Conservation (phyloP, 2,888 invertebrate genomes). For the Malthinus seriepunctatus region DNA sequence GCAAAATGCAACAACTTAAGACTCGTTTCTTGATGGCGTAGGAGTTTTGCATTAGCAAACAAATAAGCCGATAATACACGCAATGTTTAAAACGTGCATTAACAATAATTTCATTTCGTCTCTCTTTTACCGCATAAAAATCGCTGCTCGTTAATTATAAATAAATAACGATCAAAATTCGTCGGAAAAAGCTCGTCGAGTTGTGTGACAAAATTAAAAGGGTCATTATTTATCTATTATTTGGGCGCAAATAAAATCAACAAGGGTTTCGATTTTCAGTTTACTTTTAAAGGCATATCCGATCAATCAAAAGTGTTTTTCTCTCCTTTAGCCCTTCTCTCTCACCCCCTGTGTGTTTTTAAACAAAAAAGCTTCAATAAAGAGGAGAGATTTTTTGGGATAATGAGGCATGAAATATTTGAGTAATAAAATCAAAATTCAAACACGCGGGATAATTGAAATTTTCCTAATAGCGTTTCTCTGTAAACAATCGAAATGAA, state of each 20-base stretch:
- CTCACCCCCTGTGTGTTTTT: no score
- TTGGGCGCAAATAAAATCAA: no score
- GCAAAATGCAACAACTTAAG: constrained; percentile 26
- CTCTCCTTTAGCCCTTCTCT: no score
- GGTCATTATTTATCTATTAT: no score
- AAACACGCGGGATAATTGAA: constrained; percentile 48
- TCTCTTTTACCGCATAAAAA: background rate
- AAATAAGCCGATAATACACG: constrained; percentile 10
- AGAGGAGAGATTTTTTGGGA: background rate
- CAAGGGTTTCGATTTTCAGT: no score
- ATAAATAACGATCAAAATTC: no score
- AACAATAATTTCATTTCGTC: background rate
- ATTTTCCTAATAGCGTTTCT: constrained; percentile 56
- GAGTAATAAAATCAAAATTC: constrained; percentile 14
- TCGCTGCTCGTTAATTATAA: background rate
- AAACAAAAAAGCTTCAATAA: background rate
- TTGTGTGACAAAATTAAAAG: no score
- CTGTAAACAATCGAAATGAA: constrained; percentile 50
- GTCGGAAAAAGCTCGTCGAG: no score
- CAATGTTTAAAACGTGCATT: constrained; percentile 2
- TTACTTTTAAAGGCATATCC: no score
- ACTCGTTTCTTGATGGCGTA: constrained; percentile 12
- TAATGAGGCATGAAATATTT: background rate
- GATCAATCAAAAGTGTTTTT: no score
- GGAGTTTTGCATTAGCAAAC: constrained; percentile 21